Percentiles rank a stretch among this genome's conserved stretches.
These are phyloP conservation scores for Puntigrus tetrazona DNA, from an alignment of 2,113 vertebrate genomes.

Conservation along the genomic window DNA sequence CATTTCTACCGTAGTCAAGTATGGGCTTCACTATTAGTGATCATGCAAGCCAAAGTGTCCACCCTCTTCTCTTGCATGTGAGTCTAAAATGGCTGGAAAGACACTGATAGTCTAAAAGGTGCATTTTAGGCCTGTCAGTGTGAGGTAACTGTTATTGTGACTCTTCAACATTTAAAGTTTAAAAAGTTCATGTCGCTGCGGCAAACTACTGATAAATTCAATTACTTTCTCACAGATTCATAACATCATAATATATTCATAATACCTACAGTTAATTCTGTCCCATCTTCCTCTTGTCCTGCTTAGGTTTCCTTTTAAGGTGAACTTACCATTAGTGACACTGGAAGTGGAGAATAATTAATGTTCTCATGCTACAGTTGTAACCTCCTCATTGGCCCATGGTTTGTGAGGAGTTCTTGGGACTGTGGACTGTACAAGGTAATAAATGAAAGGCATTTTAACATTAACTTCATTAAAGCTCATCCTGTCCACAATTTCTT, in stretches of 20 bases:
- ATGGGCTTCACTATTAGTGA: conserved; percentile 93
- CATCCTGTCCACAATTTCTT: neutral
- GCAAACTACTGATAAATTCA: neutral
- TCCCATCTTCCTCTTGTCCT: conserved; percentile 5
- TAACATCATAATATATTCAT: no score
- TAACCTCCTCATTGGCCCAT: conserved; percentile 79
- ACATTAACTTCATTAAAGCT: neutral
- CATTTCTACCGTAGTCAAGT: conserved; percentile 89
- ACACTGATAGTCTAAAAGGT: conserved; percentile 16
- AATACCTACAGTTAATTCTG: neutral
- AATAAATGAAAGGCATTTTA: conserved; percentile 36
- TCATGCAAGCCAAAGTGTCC: conserved; percentile 94
- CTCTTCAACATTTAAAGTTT: neutral
- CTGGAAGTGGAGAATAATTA: conserved; percentile 86
- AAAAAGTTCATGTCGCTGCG: neutral
- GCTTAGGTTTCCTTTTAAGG: conserved; percentile 88
- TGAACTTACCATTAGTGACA: conserved; percentile 81
- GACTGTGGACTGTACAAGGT: conserved; percentile 98
- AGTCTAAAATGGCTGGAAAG: conserved; percentile 58
- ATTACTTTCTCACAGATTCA: neutral
- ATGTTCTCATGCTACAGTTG: conserved; percentile 84
- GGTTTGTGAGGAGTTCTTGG: conserved; percentile 92
- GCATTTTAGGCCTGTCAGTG: conserved; percentile 11
- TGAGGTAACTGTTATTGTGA: neutral
- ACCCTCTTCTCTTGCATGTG: conserved; percentile 89